Conservation (phyloP, 2,113 vertebrate genomes). For the Donacobius atricapilla region DNA sequence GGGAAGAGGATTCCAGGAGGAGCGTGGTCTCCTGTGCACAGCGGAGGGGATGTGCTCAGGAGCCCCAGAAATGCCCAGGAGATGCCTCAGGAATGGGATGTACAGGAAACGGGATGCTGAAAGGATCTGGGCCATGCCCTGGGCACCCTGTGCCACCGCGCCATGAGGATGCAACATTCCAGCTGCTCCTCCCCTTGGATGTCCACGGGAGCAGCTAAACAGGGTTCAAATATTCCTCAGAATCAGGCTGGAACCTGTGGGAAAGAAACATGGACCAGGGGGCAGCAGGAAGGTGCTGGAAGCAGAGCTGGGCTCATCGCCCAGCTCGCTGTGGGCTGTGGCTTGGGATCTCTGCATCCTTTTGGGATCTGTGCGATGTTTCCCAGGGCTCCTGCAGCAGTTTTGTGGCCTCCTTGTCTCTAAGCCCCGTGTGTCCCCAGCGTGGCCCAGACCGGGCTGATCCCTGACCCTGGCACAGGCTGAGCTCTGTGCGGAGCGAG, state of each 20-base stretch:
- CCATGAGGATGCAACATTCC: neutral
- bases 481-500: neutral
- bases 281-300: neutral
- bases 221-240: neutral
- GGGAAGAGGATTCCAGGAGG: neutral
- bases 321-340: rapidly evolving
- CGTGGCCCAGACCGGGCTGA: rapidly evolving
- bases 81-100: neutral
- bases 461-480: neutral
- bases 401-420: neutral
- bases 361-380: neutral
- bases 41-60: rapidly evolving
- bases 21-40: neutral
- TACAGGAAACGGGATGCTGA: neutral
- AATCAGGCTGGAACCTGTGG: neutral
- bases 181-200: neutral
- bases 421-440: neutral
- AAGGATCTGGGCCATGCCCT: neutral
- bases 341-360: neutral
- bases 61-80: neutral
- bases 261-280: rapidly evolving
- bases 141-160: neutral
- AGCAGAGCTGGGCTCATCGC: neutral
- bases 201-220: neutral
- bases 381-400: neutral